phyloP scores from a whole-genome alignment of 2,113 vertebrate species.

The Hyla sarda region DNA sequence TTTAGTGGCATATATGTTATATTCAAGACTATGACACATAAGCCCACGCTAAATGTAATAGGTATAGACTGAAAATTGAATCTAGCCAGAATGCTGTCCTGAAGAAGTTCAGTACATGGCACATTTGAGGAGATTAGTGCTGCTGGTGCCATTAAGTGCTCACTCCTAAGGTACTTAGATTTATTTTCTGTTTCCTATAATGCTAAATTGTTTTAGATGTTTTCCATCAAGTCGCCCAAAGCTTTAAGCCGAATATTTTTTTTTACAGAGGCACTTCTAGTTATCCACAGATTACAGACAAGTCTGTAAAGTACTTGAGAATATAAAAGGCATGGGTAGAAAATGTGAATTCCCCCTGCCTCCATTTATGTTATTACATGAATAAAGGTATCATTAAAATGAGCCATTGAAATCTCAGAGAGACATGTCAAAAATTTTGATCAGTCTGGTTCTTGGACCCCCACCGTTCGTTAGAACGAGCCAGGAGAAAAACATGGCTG shows the following conservation, averaged over 20 bases:
- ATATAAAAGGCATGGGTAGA: too few species aligned
- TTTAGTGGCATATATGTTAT: neutral
- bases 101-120: conserved; percentile 1
- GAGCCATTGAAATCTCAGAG: too few species aligned
- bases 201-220: conserved; percentile 8
- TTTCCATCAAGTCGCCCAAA: conserved; percentile 9
- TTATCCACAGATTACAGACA: too few species aligned
- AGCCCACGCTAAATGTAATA: conserved; percentile 24
- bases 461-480: too few species aligned
- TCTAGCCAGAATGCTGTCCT: neutral
- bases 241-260: neutral
- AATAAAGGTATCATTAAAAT: too few species aligned
- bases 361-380: too few species aligned
- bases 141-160: neutral
- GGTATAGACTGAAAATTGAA: neutral
- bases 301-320: too few species aligned
- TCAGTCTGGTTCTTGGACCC: too few species aligned
- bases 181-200: neutral
- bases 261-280: too few species aligned
- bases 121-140: conserved; percentile 31
- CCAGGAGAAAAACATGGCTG: too few species aligned
- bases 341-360: too few species aligned
- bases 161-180: conserved; percentile 7
- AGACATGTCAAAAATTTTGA: too few species aligned
- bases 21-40: neutral